These are phyloP conservation scores for Meta bourneti DNA, from an alignment of 2,888 invertebrate genomes.

Conservation along the genomic window DNA sequence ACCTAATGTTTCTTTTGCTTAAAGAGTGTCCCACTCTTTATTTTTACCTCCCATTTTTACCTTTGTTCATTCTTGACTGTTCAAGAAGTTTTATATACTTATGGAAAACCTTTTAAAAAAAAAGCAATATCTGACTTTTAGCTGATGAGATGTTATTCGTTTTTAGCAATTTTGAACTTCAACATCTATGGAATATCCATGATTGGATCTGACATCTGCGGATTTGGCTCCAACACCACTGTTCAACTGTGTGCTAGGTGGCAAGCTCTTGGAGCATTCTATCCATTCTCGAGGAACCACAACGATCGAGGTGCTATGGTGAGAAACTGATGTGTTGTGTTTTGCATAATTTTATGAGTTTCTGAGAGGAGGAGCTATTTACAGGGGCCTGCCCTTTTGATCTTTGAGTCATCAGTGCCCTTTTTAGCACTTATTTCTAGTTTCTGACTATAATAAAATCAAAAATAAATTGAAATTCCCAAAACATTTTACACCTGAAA, in stretches of 20 bases:
- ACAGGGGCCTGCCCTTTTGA: background rate
- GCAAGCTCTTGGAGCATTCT: slow-evolving; percentile 93
- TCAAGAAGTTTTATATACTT: too few species aligned
- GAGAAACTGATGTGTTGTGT: background rate
- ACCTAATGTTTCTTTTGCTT: too few species aligned
- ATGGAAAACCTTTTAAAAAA: background rate
- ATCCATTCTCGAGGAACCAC: slow-evolving; percentile 92
- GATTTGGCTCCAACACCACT: slow-evolving; percentile 89
- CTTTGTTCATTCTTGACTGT: too few species aligned
- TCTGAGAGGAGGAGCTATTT: background rate
- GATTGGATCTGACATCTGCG: slow-evolving; percentile 89
- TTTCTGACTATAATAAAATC: too few species aligned
- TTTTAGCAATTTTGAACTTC: slow-evolving; percentile 81
- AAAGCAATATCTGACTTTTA: background rate
- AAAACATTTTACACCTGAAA: too few species aligned
- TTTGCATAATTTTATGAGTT: background rate
- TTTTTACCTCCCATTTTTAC: too few species aligned
- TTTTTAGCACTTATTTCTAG: background rate
- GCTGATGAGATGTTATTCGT: background rate
- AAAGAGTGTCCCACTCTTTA: too few species aligned
- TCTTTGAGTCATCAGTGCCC: background rate
- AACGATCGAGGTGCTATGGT: slow-evolving; percentile 82
- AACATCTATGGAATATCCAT: slow-evolving; percentile 82
- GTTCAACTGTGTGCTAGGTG: slow-evolving; percentile 88
- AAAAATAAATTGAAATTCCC: too few species aligned